These are phyloP conservation scores for Rhogogaster chlorosoma DNA, from an alignment of 2,888 invertebrate genomes.

Conservation along the genomic window DNA sequence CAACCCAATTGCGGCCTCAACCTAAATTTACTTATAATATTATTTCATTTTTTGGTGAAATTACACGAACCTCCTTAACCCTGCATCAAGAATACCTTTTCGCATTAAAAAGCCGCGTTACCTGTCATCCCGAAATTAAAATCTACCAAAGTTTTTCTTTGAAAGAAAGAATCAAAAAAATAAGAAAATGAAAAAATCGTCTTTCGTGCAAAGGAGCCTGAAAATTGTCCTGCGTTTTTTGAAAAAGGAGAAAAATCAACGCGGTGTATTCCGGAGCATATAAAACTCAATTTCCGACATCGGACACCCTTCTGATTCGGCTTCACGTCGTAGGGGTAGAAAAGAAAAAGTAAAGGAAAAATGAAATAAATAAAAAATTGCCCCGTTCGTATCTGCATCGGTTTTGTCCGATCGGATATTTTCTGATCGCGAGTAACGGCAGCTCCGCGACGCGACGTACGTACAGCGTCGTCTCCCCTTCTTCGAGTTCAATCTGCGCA, in stretches of 20 bases:
- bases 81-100: not conserved
- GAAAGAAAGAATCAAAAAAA: no score
- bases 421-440: not conserved
- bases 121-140: not conserved
- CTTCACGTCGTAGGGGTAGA: not conserved
- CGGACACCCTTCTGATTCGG: not conserved
- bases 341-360: not conserved
- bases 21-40: not conserved
- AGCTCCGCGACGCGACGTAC: not conserved
- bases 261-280: not conserved
- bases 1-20: not conserved
- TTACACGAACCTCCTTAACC: not conserved
- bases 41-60: not conserved
- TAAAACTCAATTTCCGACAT: not conserved
- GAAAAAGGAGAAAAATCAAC: not conserved
- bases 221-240: not conserved
- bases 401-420: constrained; percentile 23
- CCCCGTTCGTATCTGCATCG: not conserved
- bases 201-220: no score
- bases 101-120: not conserved
- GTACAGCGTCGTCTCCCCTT: constrained; percentile 25
- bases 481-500: constrained; percentile 30
- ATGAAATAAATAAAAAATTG: not conserved
- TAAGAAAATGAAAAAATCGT: not conserved
- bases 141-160: not conserved